Evolutionary conservation across 2,888 invertebrate genomes (phyloP).

Genomic region (Rambutsinella grinnellia): DNA sequence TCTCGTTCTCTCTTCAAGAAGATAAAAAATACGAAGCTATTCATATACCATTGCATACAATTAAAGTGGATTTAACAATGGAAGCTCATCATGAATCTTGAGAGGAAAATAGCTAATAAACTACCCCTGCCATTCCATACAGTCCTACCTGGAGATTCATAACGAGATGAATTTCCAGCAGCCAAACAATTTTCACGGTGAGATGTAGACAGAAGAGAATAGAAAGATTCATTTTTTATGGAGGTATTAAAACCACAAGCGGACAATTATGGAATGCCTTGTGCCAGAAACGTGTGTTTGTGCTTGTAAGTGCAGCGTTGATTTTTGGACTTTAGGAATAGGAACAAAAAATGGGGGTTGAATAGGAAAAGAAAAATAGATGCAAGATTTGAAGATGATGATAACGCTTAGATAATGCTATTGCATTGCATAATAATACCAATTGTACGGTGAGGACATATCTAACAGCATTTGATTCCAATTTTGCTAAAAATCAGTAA

Average conservation of each 20-base stretch:
- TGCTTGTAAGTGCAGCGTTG: not conserved
- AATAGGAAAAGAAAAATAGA: slow-evolving; percentile 1
- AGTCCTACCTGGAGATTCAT: not conserved
- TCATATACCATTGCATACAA: not conserved
- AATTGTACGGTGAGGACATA: too few species aligned
- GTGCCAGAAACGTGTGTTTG: slow-evolving; percentile 41
- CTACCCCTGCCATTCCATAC: not conserved
- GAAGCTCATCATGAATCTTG: not conserved
- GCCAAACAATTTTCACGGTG: not conserved
- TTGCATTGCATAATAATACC: not conserved
- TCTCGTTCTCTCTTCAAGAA: too few species aligned
- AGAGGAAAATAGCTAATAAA: not conserved
- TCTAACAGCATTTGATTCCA: too few species aligned
- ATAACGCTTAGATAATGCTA: not conserved
- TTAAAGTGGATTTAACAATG: not conserved
- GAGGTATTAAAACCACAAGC: slow-evolving; percentile 12
- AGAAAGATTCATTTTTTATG: slow-evolving; percentile 16
- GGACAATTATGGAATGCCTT: slow-evolving; percentile 22
- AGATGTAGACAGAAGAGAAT: slow-evolving; percentile 30
- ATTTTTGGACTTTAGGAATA: not conserved
- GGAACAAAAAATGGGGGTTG: not conserved
- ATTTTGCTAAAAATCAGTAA: too few species aligned
- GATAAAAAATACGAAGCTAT: too few species aligned
- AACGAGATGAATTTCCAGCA: not conserved
- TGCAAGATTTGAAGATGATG: slow-evolving; percentile 7